A percentile compares a stretch with the other conserved stretches of the same genome.
Conservation (phyloP, 2,797 vertebrate species). For the Chrysocyon brachyurus region DNA sequence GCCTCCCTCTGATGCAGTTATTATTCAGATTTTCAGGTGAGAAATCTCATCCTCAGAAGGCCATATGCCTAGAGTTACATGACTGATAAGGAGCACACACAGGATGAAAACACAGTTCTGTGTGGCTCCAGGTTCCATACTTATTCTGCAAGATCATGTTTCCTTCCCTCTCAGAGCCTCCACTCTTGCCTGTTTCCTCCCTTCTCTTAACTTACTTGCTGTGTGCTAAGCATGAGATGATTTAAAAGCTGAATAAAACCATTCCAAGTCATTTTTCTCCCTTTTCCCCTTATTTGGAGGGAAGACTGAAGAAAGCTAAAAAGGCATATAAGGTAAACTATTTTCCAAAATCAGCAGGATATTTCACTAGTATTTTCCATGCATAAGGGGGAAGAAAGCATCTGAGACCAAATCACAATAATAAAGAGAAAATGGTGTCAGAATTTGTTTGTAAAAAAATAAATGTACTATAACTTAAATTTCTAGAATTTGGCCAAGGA, state of each 20-base stretch:
- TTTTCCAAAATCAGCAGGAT: conserved; percentile 56
- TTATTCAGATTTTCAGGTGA: not conserved
- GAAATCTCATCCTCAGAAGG: not conserved
- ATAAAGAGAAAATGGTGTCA: conserved; percentile 72
- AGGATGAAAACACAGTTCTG: not conserved
- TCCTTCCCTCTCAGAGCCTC: not conserved
- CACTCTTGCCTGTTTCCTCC: not conserved
- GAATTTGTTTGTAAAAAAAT: conserved; percentile 77
- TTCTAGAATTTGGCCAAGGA: conserved; percentile 73
- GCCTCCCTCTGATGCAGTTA: not conserved
- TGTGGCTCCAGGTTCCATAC: not conserved
- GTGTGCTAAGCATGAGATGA: not conserved
- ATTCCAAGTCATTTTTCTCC: not conserved
- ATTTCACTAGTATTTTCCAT: conserved; percentile 69
- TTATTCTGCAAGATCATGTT: not conserved
- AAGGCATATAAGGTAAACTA: conserved; percentile 31
- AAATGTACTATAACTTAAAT: conserved; percentile 74
- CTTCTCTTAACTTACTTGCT: not conserved
- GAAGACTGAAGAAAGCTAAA: conserved; percentile 60
- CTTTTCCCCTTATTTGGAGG: not conserved
- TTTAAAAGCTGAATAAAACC: not conserved
- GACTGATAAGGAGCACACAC: not conserved
- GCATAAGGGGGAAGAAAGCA: conserved; percentile 50
- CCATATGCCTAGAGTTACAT: not conserved
- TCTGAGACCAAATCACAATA: conserved; percentile 73